phyloP scores from a whole-genome alignment of 2,888 invertebrate genomes.

The Siphlonurus alternatus region DNA sequence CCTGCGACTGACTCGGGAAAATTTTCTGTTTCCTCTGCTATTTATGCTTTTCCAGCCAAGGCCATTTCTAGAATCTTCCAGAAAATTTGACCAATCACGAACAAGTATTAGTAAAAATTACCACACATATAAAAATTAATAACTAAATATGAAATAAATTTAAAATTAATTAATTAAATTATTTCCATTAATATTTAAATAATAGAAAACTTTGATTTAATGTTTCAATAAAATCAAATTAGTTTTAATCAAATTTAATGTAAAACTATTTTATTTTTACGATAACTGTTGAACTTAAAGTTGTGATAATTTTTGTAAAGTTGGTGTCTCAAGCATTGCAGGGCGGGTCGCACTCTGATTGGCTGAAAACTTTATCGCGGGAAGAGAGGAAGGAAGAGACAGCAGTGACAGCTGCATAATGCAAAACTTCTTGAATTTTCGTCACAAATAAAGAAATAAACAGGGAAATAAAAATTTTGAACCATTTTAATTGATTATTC shows the following conservation, averaged over 20 bases:
- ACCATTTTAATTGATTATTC: too few relatives aligned
- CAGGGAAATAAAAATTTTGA: too few relatives aligned
- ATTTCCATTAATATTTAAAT: not conserved
- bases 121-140: not conserved
- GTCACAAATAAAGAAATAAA: not conserved
- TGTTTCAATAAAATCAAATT: not conserved
- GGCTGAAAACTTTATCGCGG: not conserved
- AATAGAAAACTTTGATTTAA: not conserved
- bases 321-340: not conserved
- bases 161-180: not conserved
- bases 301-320: not conserved
- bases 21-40: not conserved
- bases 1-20: not conserved
- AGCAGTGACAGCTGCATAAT: not conserved
- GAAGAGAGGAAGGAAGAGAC: too few relatives aligned
- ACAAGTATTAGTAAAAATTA: not conserved
- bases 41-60: constrained; percentile 1
- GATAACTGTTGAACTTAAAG: not conserved
- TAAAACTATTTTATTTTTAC: not conserved
- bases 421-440: not conserved
- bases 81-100: not conserved
- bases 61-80: not conserved
- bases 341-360: not conserved
- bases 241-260: not conserved
- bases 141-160: not conserved